Evolutionary conservation across 1,140 invertebrate species (phyloP).

Genomic region (Euglossa dilemma): DNA sequence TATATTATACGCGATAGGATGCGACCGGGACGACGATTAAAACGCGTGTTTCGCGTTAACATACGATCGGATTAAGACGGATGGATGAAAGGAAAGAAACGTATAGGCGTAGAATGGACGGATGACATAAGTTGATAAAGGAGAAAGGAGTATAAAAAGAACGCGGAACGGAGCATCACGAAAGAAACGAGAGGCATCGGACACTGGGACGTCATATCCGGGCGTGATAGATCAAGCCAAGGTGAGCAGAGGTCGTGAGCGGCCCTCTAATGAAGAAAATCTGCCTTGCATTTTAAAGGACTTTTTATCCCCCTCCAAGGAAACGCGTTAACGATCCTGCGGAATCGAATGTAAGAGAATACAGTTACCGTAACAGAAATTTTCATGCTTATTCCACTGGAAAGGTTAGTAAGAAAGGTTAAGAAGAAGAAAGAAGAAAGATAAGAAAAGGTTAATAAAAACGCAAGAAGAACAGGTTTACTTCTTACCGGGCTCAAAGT

Average conservation of each 20-base stretch:
- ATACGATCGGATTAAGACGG: no score
- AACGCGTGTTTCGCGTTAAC: no score
- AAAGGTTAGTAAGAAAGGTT: no score
- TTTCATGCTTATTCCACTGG: no score
- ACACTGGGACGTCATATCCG: conserved; percentile 69
- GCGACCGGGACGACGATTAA: no score
- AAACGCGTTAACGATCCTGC: conserved; percentile 19
- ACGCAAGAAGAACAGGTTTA: no score
- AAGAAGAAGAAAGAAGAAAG: no score
- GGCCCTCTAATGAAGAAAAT: conserved; percentile 72
- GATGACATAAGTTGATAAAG: background rate
- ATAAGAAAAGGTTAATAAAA: no score
- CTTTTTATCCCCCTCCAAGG: conserved; percentile 25
- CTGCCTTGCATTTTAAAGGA: conserved; percentile 71
- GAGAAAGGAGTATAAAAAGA: conserved; percentile 18
- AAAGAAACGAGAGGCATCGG: conserved; percentile 43
- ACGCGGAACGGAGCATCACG: conserved; percentile 49
- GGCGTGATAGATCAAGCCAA: conserved; percentile 72
- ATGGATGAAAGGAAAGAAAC: no score
- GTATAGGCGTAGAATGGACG: background rate
- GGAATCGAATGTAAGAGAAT: conserved; percentile 12
- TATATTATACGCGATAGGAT: no score
- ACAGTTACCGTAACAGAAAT: no score
- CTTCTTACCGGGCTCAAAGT: conserved; percentile 83
- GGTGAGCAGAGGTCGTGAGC: conserved; percentile 73